These are phyloP conservation scores for Struthio camelus DNA, from an alignment of 2,113 vertebrate species.

Conservation along the genomic window DNA sequence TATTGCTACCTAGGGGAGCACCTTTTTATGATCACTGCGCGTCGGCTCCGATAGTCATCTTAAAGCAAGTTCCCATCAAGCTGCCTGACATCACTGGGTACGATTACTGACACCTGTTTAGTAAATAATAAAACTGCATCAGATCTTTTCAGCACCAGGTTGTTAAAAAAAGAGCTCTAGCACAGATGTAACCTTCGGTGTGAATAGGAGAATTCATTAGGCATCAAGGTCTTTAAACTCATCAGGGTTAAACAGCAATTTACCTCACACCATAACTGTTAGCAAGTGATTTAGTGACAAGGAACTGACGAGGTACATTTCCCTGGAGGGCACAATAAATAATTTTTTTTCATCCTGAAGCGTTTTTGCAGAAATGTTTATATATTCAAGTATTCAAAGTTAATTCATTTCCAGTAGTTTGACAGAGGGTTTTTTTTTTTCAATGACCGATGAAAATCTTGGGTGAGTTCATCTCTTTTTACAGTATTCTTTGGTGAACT, in stretches of 20 bases:
- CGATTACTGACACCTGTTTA: constrained; percentile 42
- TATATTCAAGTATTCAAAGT: constrained; percentile 63
- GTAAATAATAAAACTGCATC: constrained; percentile 40
- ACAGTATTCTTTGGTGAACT: constrained; percentile 70
- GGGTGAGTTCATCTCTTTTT: constrained; percentile 76
- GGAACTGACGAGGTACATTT: constrained; percentile 55
- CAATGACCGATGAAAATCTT: constrained; percentile 63
- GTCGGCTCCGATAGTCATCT: not conserved
- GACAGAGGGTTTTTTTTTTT: constrained; percentile 58
- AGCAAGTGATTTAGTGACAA: constrained; percentile 64
- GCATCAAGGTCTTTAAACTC: constrained; percentile 49
- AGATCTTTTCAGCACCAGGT: constrained; percentile 52
- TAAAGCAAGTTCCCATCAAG: not conserved
- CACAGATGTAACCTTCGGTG: constrained; percentile 22
- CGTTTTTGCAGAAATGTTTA: constrained; percentile 67
- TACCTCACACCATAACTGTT: constrained; percentile 35
- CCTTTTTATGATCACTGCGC: not conserved
- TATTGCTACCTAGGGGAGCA: not conserved
- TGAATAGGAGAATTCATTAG: constrained; percentile 57
- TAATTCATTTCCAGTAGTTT: constrained; percentile 73
- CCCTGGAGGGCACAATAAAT: constrained; percentile 56
- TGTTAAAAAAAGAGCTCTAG: constrained; percentile 11
- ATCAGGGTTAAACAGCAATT: constrained; percentile 8
- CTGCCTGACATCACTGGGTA: not conserved
- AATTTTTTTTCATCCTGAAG: constrained; percentile 22